Evolutionary conservation across 2,797 vertebrate species (phyloP).

Genomic region (Dryobates pubescens): DNA sequence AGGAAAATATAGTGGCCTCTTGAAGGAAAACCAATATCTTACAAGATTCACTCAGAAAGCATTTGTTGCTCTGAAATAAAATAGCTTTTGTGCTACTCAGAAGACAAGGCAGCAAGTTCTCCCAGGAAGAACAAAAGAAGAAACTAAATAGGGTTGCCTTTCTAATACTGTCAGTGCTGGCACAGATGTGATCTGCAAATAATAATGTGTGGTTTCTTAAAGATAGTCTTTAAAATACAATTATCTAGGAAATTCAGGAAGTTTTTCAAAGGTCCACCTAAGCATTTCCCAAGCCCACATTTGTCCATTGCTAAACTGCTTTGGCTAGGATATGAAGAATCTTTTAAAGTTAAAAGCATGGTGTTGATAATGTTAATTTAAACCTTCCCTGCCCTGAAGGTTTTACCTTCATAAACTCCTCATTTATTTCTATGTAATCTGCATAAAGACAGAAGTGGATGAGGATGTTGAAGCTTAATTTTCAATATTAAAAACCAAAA

Average conservation of each 20-base stretch:
- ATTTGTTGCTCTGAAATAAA: conserved; percentile 7
- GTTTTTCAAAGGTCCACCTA: not conserved
- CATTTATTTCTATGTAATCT: not conserved
- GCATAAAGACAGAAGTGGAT: not conserved
- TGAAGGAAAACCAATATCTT: not conserved
- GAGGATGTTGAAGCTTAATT: not conserved
- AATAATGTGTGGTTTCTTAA: not conserved
- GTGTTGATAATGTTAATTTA: not conserved
- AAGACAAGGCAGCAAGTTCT: conserved; percentile 31
- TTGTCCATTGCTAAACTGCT: not conserved
- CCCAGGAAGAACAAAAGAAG: conserved; percentile 17
- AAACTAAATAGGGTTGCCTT: not conserved
- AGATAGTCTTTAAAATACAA: not conserved
- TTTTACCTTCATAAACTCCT: not conserved
- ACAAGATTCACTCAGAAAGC: not conserved
- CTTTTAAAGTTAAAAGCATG: not conserved
- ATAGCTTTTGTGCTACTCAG: not conserved
- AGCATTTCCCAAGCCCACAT: not conserved
- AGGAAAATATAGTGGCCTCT: not conserved
- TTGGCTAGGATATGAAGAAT: not conserved
- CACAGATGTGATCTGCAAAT: conserved; percentile 1
- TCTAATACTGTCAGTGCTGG: not conserved
- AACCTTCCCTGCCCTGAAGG: not conserved
- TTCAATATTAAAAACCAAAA: not conserved
- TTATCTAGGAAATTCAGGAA: not conserved